Percentiles rank a stretch among this genome's conserved stretches.
phyloP scores from a whole-genome alignment of 1,140 invertebrate species.

The Telenomus remus region DNA sequence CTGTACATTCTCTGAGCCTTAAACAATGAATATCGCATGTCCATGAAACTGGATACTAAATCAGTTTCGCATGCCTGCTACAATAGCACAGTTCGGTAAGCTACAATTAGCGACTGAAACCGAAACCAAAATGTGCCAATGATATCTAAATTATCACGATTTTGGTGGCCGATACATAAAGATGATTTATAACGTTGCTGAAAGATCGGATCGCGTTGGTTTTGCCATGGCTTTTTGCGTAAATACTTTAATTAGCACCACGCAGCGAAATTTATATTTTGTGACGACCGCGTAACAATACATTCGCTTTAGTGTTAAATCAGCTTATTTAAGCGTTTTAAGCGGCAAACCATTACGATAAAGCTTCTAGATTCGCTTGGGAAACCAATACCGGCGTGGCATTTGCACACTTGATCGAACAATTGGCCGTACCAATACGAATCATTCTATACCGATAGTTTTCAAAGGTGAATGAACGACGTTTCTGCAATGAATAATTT shows the following conservation, averaged over 20 bases:
- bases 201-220: too few relatives aligned
- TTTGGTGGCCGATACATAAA: constrained; percentile 1
- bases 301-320: constrained; percentile 40
- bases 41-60: constrained; percentile 53
- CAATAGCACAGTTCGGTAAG: constrained; percentile 29
- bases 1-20: constrained; percentile 25
- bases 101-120: constrained; percentile 48
- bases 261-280: constrained; percentile 4
- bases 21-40: constrained; percentile 56
- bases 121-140: constrained; percentile 39
- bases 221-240: background rate
- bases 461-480: constrained; percentile 44
- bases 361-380: constrained; percentile 38
- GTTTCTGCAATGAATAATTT: constrained; percentile 54
- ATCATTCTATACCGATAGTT: constrained; percentile 45
- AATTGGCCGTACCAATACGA: constrained; percentile 53
- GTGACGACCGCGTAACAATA: constrained; percentile 27
- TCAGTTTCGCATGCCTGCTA: constrained; percentile 48
- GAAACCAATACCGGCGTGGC: constrained; percentile 41
- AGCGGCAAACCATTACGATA: constrained; percentile 45
- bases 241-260: background rate
- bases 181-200: too few relatives aligned
- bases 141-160: constrained; percentile 42
- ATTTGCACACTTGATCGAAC: constrained; percentile 54
- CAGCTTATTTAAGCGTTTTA: constrained; percentile 52